Evolutionary conservation across 2,888 invertebrate species (phyloP).

Genomic region (Trilocha varians): DNA sequence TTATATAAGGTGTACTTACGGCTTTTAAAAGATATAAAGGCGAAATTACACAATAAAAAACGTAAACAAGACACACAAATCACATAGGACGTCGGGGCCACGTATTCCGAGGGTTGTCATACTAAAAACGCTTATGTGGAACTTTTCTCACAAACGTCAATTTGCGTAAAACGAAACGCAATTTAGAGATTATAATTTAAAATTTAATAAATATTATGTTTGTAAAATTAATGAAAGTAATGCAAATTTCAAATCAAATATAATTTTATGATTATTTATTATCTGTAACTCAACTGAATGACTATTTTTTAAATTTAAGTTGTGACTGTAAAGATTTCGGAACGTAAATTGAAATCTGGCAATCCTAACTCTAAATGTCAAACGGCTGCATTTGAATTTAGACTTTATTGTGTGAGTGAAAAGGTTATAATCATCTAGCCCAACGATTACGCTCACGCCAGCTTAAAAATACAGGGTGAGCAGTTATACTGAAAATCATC

Average conservation of each 20-base stretch:
- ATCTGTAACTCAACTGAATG: too few species aligned
- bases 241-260: too few species aligned
- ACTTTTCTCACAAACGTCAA: constrained; percentile 38
- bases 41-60: constrained; percentile 56
- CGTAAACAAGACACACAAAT: constrained; percentile 61
- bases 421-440: too few species aligned
- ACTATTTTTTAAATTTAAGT: too few species aligned
- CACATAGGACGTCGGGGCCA: constrained; percentile 59
- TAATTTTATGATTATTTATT: too few species aligned
- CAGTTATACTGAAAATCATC: too few species aligned
- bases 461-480: too few species aligned
- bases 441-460: too few species aligned
- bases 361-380: constrained; percentile 23
- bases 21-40: constrained; percentile 35
- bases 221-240: too few species aligned
- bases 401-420: too few species aligned
- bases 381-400: too few species aligned
- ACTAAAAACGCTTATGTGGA: constrained; percentile 62
- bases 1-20: constrained; percentile 42
- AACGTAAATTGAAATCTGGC: constrained; percentile 24
- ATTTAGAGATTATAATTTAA: not conserved
- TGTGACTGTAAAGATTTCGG: constrained; percentile 12
- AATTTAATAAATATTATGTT: too few species aligned
- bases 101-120: constrained; percentile 69
- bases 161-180: constrained; percentile 10